Evolutionary conservation across 2,113 vertebrate genomes (phyloP).

Genomic region (Myodes glareolus): DNA sequence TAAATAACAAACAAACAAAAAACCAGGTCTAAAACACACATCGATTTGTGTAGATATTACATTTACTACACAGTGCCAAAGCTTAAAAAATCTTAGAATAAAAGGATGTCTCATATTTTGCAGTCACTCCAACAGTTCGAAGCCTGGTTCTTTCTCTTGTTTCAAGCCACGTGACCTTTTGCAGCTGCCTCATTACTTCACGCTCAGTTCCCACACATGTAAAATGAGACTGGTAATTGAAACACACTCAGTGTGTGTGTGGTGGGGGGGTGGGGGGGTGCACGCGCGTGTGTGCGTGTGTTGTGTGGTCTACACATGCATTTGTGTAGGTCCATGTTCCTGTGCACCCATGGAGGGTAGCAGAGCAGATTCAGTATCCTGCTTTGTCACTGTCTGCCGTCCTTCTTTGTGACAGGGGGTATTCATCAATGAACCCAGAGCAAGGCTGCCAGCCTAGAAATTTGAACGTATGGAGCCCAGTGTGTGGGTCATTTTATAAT

Average conservation of each 20-base stretch:
- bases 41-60: neutral
- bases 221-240: neutral
- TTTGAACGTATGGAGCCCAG: neutral
- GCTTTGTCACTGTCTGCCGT: neutral
- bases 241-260: neutral
- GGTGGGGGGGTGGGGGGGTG: no score
- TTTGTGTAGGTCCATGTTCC: neutral
- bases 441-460: neutral
- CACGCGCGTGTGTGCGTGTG: neutral
- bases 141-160: neutral
- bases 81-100: neutral
- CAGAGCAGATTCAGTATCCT: neutral
- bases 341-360: neutral
- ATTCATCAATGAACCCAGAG: neutral
- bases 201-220: neutral
- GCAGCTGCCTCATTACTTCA: neutral
- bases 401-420: neutral
- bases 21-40: neutral
- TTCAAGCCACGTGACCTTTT: neutral
- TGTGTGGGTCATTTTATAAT: neutral
- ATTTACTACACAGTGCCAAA: neutral
- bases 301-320: neutral
- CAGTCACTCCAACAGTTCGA: neutral
- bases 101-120: neutral
- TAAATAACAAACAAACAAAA: neutral